Conservation (phyloP, 2,113 vertebrate species). For the Chaetodon trifascialis region DNA sequence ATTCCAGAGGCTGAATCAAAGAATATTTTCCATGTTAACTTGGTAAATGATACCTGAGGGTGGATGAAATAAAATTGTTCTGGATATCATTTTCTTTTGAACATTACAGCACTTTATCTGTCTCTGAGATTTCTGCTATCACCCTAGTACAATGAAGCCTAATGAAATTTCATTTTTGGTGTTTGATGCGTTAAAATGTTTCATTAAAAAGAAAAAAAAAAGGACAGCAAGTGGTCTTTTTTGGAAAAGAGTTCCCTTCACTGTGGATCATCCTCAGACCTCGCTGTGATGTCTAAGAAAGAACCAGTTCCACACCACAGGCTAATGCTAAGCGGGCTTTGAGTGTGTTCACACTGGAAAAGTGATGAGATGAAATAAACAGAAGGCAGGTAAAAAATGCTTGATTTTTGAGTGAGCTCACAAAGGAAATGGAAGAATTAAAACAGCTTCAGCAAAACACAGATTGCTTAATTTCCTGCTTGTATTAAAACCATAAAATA, state of each 20-base stretch:
- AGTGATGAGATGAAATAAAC: not conserved
- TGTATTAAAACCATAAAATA: not conserved
- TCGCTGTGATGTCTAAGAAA: not conserved
- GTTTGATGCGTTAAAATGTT: not conserved
- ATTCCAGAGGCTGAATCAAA: not conserved
- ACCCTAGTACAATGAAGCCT: not conserved
- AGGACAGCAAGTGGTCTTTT: not conserved
- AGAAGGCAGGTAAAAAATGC: not conserved
- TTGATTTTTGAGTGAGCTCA: not conserved
- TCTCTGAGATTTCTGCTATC: not conserved
- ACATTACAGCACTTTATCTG: not conserved
- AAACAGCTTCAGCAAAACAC: not conserved
- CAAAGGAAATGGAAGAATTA: too few relatives aligned
- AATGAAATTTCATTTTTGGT: not conserved
- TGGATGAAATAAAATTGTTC: not conserved
- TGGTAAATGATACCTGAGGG: not conserved
- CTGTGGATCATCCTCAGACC: not conserved
- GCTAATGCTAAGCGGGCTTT: not conserved
- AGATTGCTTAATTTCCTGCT: not conserved
- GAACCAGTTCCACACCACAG: not conserved
- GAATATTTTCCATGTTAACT: not conserved
- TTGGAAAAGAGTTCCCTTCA: not conserved
- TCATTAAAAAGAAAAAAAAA: not conserved
- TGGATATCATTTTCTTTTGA: not conserved
- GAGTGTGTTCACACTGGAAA: not conserved